phyloP scores from a whole-genome alignment of 2,888 invertebrate genomes.

The Clunio marinus region DNA sequence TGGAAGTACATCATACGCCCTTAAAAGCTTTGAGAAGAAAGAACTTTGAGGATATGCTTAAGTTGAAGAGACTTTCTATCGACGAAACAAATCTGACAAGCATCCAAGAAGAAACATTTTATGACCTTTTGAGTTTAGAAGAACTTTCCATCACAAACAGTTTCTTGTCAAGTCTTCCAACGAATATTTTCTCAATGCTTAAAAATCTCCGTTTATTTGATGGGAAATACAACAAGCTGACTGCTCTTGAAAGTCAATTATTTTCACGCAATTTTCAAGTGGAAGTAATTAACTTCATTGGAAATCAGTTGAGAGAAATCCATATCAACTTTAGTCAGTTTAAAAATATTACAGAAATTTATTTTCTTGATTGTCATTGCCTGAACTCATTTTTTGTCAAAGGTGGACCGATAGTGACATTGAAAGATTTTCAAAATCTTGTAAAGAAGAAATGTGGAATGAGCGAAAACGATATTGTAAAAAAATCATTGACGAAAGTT shows the following conservation, averaged over 20 bases:
- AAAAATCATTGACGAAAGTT: too few relatives aligned
- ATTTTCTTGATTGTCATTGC: not conserved
- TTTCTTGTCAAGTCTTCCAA: not conserved
- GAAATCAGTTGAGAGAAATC: not conserved
- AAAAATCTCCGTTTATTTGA: not conserved
- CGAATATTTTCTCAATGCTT: not conserved
- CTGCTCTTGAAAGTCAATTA: not conserved
- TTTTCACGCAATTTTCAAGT: not conserved
- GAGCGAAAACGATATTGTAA: too few relatives aligned
- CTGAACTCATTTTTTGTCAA: not conserved
- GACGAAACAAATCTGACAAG: too few relatives aligned
- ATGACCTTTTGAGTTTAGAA: not conserved
- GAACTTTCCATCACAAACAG: not conserved
- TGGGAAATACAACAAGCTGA: not conserved
- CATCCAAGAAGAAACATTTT: not conserved
- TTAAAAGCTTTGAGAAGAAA: not conserved
- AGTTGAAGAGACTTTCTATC: too few relatives aligned
- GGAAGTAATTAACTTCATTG: not conserved
- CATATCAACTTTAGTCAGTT: not conserved
- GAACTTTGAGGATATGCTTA: not conserved
- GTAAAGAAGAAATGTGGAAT: not conserved
- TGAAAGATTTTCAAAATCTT: not conserved
- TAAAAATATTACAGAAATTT: not conserved
- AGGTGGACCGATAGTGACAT: not conserved
- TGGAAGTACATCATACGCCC: not conserved